Evolutionary conservation across 1,140 invertebrate species (phyloP), one percentile per base, ranked within the genome.

Genomic region (Bathynomus jamesi): DNA sequence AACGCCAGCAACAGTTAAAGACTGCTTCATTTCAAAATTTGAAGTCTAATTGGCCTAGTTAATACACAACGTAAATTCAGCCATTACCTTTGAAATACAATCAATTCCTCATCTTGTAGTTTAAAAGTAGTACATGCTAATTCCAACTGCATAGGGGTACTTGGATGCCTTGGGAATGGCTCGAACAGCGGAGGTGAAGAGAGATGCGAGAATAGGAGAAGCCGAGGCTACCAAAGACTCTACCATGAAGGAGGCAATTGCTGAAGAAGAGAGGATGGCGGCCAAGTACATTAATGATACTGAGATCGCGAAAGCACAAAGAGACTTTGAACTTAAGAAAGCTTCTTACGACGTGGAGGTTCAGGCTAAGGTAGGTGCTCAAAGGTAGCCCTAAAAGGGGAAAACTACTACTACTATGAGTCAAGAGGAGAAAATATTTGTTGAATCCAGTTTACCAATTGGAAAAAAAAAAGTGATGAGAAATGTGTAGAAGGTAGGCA

Each of bases 311-410:
- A 96, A 98, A 83, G 92, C 95, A 0, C 91, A 96, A 79, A 84
- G 95, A 78, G 95, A 98, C 83, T 99, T 98, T 82, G 94, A 98
- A 83, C 82, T 98, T 63, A 98, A 98, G 82, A 97, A 98, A 82
- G 95, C 96, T 21, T 90, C 92, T 21, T 99, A 98, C 81, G 96
- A 98, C 82, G 89, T 94, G 73, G 95, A 98, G 87, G 94, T 98
- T 32, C 92, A 96, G 83, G 95, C 94, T 4, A 98, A 96, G 83
- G 87, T 87, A 87, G 85, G 82, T 65, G 65, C 40, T 65, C 4
- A 0, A 28, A 0, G 5, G 8, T n/a, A 21, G 17, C 17, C 0
- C 67, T 70, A 8, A 5, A 27, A 31, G 28, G 21, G 24, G 2
- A 61, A 3, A 24, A 67, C 10, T 13, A 40, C 11, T 32, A 40